These are phyloP conservation scores for Tringa solitaria DNA, from an alignment of 2,113 vertebrate genomes.

Conservation along the genomic window DNA sequence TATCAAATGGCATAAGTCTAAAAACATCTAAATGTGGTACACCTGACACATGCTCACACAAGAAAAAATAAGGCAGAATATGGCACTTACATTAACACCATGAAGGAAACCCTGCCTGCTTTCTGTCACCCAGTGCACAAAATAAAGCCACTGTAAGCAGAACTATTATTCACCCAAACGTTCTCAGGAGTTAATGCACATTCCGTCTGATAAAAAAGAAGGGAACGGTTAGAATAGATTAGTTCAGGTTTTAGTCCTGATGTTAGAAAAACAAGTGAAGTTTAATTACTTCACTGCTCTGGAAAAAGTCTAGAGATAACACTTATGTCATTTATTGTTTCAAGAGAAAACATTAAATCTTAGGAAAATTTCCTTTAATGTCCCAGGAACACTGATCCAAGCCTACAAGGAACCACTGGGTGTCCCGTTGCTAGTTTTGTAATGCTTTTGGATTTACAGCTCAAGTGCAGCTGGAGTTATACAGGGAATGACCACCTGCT, in stretches of 20 bases:
- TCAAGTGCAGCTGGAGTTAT: constrained; percentile 48
- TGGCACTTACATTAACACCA: not conserved
- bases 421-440: constrained; percentile 1
- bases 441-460: constrained; percentile 60
- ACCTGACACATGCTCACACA: fast-evolving
- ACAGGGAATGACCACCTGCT: constrained; percentile 61
- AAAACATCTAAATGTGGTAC: not conserved
- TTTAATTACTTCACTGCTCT: constrained; percentile 34
- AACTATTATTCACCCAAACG: not conserved
- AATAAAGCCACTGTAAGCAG: not conserved
- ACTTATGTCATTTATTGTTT: constrained; percentile 48
- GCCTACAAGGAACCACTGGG: constrained; percentile 12
- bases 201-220: constrained; percentile 27
- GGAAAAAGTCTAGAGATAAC: constrained; percentile 42
- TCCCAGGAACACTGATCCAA: constrained; percentile 12
- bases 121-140: not conserved
- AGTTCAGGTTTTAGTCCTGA: constrained; percentile 48
- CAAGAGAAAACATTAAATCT: constrained; percentile 45
- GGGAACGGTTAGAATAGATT: constrained; percentile 55
- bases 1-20: not conserved
- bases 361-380: constrained; percentile 35
- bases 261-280: constrained; percentile 45
- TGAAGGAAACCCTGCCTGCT: not conserved
- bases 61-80: not conserved
- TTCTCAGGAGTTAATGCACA: not conserved